Percentiles rank a stretch among this genome's conserved stretches.
These are phyloP conservation scores for Petroica traversi DNA, from an alignment of 2,113 vertebrate species.

Conservation along the genomic window DNA sequence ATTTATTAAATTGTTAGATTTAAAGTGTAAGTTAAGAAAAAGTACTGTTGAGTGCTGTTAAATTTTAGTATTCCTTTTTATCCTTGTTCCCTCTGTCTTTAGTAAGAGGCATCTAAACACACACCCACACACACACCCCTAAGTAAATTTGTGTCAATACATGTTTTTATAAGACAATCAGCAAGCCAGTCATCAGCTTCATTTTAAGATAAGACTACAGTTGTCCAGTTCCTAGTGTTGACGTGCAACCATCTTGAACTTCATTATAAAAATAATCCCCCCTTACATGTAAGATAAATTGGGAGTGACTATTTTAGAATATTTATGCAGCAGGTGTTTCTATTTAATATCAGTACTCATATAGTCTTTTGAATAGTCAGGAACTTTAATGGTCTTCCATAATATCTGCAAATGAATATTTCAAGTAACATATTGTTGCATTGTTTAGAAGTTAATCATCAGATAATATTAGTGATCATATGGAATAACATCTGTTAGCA, in stretches of 20 bases:
- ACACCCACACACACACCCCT: background rate
- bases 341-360: background rate
- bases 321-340: constrained; percentile 35
- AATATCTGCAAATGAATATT: constrained; percentile 38
- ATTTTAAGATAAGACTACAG: background rate
- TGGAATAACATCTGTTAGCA: background rate
- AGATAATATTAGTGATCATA: background rate
- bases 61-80: background rate
- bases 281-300: background rate
- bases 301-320: background rate
- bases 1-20: background rate
- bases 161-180: background rate
- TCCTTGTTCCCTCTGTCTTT: background rate
- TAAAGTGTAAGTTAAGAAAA: background rate
- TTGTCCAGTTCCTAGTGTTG: background rate
- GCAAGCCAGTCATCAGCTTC: background rate
- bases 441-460: constrained; percentile 14
- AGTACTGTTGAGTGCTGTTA: background rate
- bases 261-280: background rate
- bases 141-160: background rate
- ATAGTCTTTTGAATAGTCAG: constrained; percentile 35
- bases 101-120: background rate
- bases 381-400: constrained; percentile 21
- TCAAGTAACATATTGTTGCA: background rate
- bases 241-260: background rate